Percentiles rank a stretch among this genome's conserved stretches.
phyloP scores from a whole-genome alignment of 2,113 vertebrate species.

The Oncorhynchus keta region DNA sequence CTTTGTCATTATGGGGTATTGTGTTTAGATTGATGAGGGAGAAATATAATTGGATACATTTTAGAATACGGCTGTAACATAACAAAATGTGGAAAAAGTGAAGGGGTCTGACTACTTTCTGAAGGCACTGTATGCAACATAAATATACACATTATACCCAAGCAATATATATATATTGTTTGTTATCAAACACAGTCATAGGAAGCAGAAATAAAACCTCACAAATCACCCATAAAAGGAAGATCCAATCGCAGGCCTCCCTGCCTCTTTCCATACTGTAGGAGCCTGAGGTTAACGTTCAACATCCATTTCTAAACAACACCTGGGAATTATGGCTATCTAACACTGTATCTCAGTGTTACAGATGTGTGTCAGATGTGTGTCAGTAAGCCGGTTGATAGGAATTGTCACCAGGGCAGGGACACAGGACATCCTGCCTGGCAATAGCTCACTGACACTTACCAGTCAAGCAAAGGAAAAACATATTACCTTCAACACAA shows the following conservation, averaged over 20 bases:
- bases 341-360: conserved; percentile 40
- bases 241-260: neutral
- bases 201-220: too few species aligned
- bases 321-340: conserved; percentile 37
- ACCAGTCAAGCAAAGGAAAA: conserved; percentile 5
- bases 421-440: conserved; percentile 48
- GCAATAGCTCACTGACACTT: neutral
- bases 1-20: too few species aligned
- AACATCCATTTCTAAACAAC: neutral
- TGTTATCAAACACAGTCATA: too few species aligned
- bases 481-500: neutral
- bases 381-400: conserved; percentile 31
- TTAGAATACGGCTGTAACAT: too few species aligned
- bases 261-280: neutral
- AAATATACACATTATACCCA: too few species aligned
- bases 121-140: too few species aligned
- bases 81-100: too few species aligned
- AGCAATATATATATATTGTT: too few species aligned
- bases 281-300: neutral
- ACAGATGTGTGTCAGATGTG: conserved; percentile 20
- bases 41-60: too few species aligned
- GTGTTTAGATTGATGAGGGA: too few species aligned
- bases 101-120: too few species aligned
- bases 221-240: neutral
- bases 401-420: conserved; percentile 57